phyloP scores from a whole-genome alignment of 2,113 vertebrate genomes.

The Anguilla rostrata region DNA sequence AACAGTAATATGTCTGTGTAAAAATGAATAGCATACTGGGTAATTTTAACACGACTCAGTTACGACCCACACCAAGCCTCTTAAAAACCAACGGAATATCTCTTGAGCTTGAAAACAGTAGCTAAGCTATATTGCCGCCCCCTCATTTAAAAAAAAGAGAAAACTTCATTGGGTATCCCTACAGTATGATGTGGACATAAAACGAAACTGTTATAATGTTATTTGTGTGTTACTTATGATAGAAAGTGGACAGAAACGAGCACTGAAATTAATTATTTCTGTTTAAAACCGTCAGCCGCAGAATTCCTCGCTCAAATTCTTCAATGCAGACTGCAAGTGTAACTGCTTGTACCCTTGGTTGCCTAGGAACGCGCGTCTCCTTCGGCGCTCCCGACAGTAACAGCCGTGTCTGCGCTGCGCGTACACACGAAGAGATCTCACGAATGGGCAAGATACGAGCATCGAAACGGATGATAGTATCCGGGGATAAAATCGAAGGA shows the following conservation, averaged over 20 bases:
- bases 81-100: neutral
- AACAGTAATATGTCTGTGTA: neutral
- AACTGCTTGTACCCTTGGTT: slow-evolving; percentile 70
- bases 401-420: slow-evolving; percentile 67
- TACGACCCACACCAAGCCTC: neutral
- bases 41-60: neutral
- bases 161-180: neutral
- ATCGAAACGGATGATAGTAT: slow-evolving; percentile 59
- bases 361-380: slow-evolving; percentile 73
- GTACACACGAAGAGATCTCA: slow-evolving; percentile 58
- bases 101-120: neutral
- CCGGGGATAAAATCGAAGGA: slow-evolving; percentile 28
- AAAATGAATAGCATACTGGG: neutral
- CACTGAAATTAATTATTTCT: neutral
- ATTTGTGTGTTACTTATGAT: neutral
- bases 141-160: neutral
- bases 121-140: neutral
- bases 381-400: slow-evolving; percentile 61
- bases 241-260: neutral
- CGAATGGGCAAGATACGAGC: slow-evolving; percentile 58
- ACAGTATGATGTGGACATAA: neutral
- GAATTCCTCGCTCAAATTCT: neutral
- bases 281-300: neutral
- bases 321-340: slow-evolving; percentile 39
- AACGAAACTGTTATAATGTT: neutral